Conservation (phyloP, 1,140 invertebrate genomes). For the Neodiprion pinetum region DNA sequence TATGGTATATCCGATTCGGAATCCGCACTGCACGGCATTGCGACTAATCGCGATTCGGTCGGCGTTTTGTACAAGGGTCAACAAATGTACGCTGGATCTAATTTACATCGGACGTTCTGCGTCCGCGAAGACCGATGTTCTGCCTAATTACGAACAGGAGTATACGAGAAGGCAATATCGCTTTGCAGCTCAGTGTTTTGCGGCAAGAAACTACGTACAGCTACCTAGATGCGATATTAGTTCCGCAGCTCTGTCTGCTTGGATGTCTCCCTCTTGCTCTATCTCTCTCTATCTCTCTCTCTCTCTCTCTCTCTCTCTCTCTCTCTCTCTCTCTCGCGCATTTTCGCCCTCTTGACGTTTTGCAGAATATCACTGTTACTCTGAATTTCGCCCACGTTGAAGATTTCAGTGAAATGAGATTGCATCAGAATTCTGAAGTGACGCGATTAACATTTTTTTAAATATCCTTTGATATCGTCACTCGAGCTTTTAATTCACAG, state of each 20-base stretch:
- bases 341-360: too few relatives aligned
- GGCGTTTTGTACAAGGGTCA: background rate
- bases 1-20: background rate
- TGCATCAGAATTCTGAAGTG: background rate
- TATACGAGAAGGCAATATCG: background rate
- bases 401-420: background rate
- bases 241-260: background rate
- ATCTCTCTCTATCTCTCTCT: background rate
- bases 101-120: background rate
- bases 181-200: background rate
- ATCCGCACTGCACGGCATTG: background rate
- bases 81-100: background rate
- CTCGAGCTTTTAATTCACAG: background rate
- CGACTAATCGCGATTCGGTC: background rate
- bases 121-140: background rate
- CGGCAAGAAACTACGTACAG: background rate
- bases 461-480: background rate
- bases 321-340: background rate
- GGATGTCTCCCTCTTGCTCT: background rate
- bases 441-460: background rate
- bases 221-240: background rate
- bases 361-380: too few relatives aligned
- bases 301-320: constrained; percentile 3
- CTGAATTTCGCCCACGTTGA: background rate
- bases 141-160: background rate